Evolutionary conservation across 1,140 invertebrate genomes (phyloP), one percentile per base, ranked within the genome.

Genomic region (Neuroterus valhalla): DNA sequence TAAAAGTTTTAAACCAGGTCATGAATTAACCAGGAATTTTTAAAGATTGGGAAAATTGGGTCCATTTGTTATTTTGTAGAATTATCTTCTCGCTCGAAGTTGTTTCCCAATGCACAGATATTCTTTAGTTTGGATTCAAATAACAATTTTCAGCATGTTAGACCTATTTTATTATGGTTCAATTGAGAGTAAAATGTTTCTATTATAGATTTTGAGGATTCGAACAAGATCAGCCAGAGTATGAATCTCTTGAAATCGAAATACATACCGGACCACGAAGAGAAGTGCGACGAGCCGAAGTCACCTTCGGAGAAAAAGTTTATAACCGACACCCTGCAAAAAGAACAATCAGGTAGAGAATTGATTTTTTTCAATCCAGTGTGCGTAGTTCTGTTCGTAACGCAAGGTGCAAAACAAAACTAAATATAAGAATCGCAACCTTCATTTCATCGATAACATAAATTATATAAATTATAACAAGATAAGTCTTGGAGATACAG

Each of bases 251-350:
- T 87, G 8, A 86, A 87, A 78, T 82, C 83, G n/a, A 82, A 83
- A 68, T 87, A 85, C 71, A 82, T 86, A 76, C 76, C 73, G 50
- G 89, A 90, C 26, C 81, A 86, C 21, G 86, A 85, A 45, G 89
- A 90, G 31, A 90, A 90, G 73, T 66, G 75, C 38, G 89, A 90
- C 72, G 80, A 86, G 43, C 88, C 88, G 11, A 89, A 89, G 68
- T 82, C 85, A 19, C 87, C 88, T 0, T 79, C 81, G 0, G 86
- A 90, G 73, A 83, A 82, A 66, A 89, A 90, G 82, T 85, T 89
- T 69, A 88, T 90, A 73, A 83, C 81, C 5, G 87, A 89, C 72
- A 88, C 83, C 11, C 77, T 87, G 62, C 83, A 86, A 74, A 87
- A 88, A 78, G 85, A 89, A 79, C 83, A 87, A 74, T 81, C 84